A percentile compares a stretch with the other conserved stretches of the same genome.
Evolutionary conservation across 2,113 vertebrate species (phyloP).

Genomic region (Callocephalon fimbriatum): DNA sequence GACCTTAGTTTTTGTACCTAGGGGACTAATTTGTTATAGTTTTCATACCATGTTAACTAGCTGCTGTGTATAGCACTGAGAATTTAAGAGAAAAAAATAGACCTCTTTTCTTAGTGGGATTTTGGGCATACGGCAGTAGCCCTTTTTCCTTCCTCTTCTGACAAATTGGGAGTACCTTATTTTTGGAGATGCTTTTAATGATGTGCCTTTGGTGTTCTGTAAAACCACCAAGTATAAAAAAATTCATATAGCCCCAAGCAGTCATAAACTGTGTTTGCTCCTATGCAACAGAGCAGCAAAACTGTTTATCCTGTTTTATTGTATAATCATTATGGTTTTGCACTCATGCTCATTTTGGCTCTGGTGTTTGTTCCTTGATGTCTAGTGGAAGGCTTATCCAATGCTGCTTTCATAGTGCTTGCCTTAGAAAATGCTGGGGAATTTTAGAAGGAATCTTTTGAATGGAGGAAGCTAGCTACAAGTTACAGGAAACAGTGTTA

Average conservation of each 20-base stretch:
- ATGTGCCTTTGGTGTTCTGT: slow-evolving; percentile 38
- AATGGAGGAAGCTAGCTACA: neutral
- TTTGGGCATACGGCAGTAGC: neutral
- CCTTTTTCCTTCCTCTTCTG: slow-evolving; percentile 14
- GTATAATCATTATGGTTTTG: neutral
- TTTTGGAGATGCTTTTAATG: slow-evolving; percentile 39
- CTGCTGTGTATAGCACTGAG: neutral
- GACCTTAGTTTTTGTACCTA: neutral
- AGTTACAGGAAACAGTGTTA: neutral
- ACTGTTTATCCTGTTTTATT: slow-evolving; percentile 34
- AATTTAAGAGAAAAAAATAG: neutral
- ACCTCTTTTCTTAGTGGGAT: neutral
- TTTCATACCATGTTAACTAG: neutral
- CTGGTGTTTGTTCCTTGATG: neutral
- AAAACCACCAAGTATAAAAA: slow-evolving; percentile 52
- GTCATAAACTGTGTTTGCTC: slow-evolving; percentile 27
- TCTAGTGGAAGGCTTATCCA: neutral
- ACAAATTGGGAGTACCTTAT: slow-evolving; percentile 30
- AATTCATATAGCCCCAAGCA: slow-evolving; percentile 14
- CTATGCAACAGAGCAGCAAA: slow-evolving; percentile 30
- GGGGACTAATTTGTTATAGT: slow-evolving; percentile 49
- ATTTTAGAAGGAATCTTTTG: neutral
- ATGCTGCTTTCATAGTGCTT: neutral
- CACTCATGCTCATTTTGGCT: slow-evolving; percentile 19
- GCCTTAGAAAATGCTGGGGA: neutral